A percentile compares a stretch with the other conserved stretches of the same genome.
These are phyloP conservation scores for Apaloderma vittatum DNA, from an alignment of 2,113 vertebrate genomes.

Conservation along the genomic window DNA sequence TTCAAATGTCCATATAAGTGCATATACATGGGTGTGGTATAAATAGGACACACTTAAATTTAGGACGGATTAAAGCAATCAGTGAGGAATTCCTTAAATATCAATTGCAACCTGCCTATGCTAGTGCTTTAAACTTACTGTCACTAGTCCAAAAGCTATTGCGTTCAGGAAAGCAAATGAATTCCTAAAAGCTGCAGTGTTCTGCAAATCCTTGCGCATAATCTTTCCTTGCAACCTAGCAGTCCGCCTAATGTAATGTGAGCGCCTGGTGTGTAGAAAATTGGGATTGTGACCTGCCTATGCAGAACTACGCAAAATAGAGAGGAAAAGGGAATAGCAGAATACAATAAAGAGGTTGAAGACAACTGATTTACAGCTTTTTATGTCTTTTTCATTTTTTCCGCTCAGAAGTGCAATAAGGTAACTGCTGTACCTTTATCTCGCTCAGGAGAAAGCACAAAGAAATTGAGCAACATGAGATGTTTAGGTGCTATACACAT, in stretches of 20 bases:
- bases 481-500: neutral
- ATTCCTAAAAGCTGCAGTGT: neutral
- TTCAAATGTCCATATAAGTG: neutral
- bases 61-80: neutral
- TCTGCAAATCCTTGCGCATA: neutral
- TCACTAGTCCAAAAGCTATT: neutral
- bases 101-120: neutral
- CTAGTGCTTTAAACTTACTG: neutral
- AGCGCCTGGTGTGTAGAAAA: fast-evolving
- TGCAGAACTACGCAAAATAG: neutral
- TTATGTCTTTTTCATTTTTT: fast-evolving
- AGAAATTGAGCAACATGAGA: neutral
- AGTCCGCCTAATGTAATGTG: neutral
- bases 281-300: neutral
- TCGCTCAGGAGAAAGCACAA: neutral
- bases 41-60: neutral
- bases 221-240: neutral
- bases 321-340: neutral
- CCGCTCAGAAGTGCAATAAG: neutral
- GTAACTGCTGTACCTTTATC: neutral
- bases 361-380: neutral
- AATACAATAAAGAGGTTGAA: neutral
- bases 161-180: neutral
- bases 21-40: neutral
- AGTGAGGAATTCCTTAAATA: neutral